These are phyloP conservation scores for Drosophila gunungcola DNA, from an alignment of 1,140 invertebrate species.

Conservation along the genomic window DNA sequence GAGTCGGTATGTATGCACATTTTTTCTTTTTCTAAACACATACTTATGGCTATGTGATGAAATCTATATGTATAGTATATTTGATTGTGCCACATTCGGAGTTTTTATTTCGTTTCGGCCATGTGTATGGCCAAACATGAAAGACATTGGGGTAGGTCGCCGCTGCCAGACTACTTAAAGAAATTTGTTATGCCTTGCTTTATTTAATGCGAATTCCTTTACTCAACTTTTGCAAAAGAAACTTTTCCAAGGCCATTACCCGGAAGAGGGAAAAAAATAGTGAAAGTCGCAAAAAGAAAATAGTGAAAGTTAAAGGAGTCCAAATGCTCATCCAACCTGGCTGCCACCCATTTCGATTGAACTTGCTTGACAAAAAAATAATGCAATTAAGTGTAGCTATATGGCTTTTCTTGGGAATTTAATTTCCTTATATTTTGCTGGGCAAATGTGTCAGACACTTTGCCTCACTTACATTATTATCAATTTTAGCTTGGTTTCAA, in stretches of 20 bases:
- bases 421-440: neutral
- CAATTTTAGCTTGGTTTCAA: neutral
- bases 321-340: slow-evolving; percentile 1
- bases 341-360: slow-evolving; percentile 18
- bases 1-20: slow-evolving; percentile 25
- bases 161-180: slow-evolving; percentile 74
- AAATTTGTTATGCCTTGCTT: slow-evolving; percentile 54
- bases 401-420: neutral
- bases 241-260: slow-evolving; percentile 58
- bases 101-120: slow-evolving; percentile 75
- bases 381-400: slow-evolving; percentile 21
- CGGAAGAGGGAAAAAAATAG: slow-evolving; percentile 37
- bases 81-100: slow-evolving; percentile 61
- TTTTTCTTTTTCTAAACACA: slow-evolving; percentile 27
- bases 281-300: slow-evolving; percentile 42
- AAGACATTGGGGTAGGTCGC: slow-evolving; percentile 77
- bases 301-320: slow-evolving; percentile 41
- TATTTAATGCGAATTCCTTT: slow-evolving; percentile 61
- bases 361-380: slow-evolving; percentile 5
- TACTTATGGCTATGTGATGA: slow-evolving; percentile 39
- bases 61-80: slow-evolving; percentile 34
- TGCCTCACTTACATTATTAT: neutral
- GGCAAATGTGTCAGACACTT: neutral
- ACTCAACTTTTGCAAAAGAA: slow-evolving; percentile 65
- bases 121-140: slow-evolving; percentile 65